phyloP scores from a whole-genome alignment of 2,797 vertebrate genomes.

The Thamnophis elegans region DNA sequence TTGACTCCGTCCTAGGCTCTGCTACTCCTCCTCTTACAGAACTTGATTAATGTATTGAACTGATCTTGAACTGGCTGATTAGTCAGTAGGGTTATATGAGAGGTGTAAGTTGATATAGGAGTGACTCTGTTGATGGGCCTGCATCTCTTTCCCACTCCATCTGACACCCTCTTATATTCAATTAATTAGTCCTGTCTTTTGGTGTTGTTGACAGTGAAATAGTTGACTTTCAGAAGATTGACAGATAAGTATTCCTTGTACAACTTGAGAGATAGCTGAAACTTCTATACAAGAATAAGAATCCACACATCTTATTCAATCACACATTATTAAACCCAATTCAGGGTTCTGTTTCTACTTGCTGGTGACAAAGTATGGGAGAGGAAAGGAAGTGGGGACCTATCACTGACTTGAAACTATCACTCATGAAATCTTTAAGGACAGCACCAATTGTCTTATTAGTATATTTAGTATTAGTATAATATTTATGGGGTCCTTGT shows the following conservation, averaged over 20 bases:
- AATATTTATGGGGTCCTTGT: not conserved
- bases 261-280: not conserved
- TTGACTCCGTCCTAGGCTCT: not conserved
- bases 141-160: not conserved
- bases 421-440: not conserved
- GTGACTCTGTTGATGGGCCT: not conserved
- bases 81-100: not conserved
- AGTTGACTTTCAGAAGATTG: not conserved
- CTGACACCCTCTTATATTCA: not conserved
- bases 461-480: no score
- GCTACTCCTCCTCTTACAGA: not conserved
- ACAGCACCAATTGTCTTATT: not conserved
- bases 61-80: not conserved
- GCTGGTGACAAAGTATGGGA: not conserved
- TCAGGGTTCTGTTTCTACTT: not conserved
- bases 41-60: no score
- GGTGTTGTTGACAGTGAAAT: not conserved
- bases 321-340: not conserved
- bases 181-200: not conserved
- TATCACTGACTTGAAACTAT: not conserved
- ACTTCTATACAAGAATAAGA: not conserved
- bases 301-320: not conserved
- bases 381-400: not conserved
- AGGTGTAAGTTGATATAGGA: not conserved
- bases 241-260: not conserved